A percentile compares a stretch with the other conserved stretches of the same genome.
These are phyloP conservation scores for Philhelius pedissequus DNA, from an alignment of 2,888 invertebrate genomes.

Conservation along the genomic window DNA sequence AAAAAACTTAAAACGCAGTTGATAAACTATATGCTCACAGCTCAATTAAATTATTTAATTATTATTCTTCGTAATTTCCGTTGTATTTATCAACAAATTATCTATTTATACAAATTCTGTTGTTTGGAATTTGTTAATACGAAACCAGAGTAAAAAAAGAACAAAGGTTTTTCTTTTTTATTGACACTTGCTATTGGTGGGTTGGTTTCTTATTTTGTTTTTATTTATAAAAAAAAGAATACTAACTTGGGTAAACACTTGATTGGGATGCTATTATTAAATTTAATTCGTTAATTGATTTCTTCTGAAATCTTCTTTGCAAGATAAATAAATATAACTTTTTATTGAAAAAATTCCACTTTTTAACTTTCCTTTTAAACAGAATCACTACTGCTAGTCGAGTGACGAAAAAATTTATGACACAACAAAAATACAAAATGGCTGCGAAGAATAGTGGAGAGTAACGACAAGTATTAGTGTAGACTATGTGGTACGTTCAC, in stretches of 20 bases:
- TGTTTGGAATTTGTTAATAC: not conserved
- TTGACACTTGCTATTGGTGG: slow-evolving; percentile 47
- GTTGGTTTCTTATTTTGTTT: slow-evolving; percentile 11
- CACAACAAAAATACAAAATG: slow-evolving; percentile 64
- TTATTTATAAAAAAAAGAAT: not conserved
- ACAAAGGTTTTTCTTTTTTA: slow-evolving; percentile 54
- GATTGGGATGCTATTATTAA: not conserved
- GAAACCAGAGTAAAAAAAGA: slow-evolving; percentile 11
- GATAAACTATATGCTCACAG: not conserved
- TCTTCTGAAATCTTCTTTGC: slow-evolving; percentile 4
- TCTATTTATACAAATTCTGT: slow-evolving; percentile 17
- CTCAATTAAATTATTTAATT: not conserved
- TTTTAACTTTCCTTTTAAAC: slow-evolving; percentile 47
- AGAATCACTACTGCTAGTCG: slow-evolving; percentile 18
- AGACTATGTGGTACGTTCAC: slow-evolving; percentile 29
- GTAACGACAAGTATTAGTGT: no score
- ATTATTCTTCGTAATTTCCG: slow-evolving; percentile 4
- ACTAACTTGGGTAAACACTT: slow-evolving; percentile 52
- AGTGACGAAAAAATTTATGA: slow-evolving; percentile 59
- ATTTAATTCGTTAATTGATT: not conserved
- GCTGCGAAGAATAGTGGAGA: slow-evolving; percentile 1
- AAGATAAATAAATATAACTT: slow-evolving; percentile 53
- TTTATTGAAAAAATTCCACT: slow-evolving; percentile 19
- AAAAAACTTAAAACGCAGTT: slow-evolving; percentile 44
- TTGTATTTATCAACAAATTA: slow-evolving; percentile 46